Base-by-base conservation (phyloP, 2,888 invertebrate species). In the Mimas tiliae region DNA sequence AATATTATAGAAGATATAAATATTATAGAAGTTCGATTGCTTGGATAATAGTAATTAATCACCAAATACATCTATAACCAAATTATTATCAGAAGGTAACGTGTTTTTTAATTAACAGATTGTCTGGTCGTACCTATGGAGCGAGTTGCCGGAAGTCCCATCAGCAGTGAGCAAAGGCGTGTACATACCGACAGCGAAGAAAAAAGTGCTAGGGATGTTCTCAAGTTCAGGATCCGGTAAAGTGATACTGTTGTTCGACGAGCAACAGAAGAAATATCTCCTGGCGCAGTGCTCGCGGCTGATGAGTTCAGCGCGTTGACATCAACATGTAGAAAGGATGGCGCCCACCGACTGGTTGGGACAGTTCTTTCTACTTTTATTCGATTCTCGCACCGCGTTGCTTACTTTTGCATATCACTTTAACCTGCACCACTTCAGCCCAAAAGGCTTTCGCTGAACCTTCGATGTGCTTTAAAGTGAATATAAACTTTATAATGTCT, bases 91-190 rank as follows among this genome's bases (percentile, higher is more conserved):
- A 42, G 4, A 42, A 12, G 6, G 11, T 33, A 34, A 51, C 34
- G 14, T 42, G 63, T 45, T 21, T 6, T 51, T 45, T 42, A 12
- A 45, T 16, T 6, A 52, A 67, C 83, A 96, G 96, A 95, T 96
- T 72, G 95, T 96, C 65, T 97, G 97, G 97, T 88, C 95, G 0
- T 96, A 96, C 79, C 95, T 96, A 0, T 98, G 97, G 97, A 91
- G 94, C 67, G 97, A 98, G 77, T 91, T 98, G 14, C 95, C 95
- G 58, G 95, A 95, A 63, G 91, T 95, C 45, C 96, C 97, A 7
- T 95, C 94, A 65, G 85, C 95, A 6, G 95, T 95, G 1, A 94
- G 95, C 52, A 96, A 95, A 81, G 98, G 97, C 62, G 95, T 98
- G 6, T 94, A 94, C 80, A 94, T 96, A 68, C 93, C 94, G 52